These are phyloP conservation scores for Halocynthia aurantium DNA, from an alignment of 23 tunicate species.

Conservation along the genomic window DNA sequence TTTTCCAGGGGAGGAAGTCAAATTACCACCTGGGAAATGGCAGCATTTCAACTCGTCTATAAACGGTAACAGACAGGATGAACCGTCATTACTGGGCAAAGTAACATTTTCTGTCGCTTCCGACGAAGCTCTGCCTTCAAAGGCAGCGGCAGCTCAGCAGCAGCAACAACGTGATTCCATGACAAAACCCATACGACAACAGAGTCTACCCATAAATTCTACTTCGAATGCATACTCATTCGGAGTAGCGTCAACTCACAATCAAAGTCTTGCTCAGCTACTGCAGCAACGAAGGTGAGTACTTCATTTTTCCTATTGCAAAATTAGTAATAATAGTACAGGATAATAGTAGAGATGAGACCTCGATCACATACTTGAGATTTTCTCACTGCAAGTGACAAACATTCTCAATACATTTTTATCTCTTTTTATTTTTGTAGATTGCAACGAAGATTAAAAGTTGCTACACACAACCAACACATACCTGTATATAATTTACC, in stretches of 20 bases:
- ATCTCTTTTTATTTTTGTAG: background rate
- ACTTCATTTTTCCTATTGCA: background rate
- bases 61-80: too few species aligned
- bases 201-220: constrained; percentile 37
- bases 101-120: constrained; percentile 47
- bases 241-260: constrained; percentile 1
- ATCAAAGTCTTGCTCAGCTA: constrained; percentile 59
- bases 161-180: constrained; percentile 8
- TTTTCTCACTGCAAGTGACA: background rate
- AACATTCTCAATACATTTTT: too few species aligned
- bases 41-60: too few species aligned
- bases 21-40: too few species aligned
- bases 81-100: too few species aligned
- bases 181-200: constrained; percentile 47
- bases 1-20: too few species aligned
- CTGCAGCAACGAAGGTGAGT: constrained; percentile 71
- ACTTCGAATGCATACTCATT: constrained; percentile 10
- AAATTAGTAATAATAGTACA: background rate
- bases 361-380: background rate
- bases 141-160: constrained; percentile 34
- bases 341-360: background rate
- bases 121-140: constrained; percentile 52
- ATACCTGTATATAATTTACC: constrained; percentile 28
- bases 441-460: constrained; percentile 28
- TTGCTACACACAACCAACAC: constrained; percentile 16